These are phyloP conservation scores for Caenorhabditis inopinata DNA, from an alignment of 1,140 invertebrate species.

Conservation along the genomic window DNA sequence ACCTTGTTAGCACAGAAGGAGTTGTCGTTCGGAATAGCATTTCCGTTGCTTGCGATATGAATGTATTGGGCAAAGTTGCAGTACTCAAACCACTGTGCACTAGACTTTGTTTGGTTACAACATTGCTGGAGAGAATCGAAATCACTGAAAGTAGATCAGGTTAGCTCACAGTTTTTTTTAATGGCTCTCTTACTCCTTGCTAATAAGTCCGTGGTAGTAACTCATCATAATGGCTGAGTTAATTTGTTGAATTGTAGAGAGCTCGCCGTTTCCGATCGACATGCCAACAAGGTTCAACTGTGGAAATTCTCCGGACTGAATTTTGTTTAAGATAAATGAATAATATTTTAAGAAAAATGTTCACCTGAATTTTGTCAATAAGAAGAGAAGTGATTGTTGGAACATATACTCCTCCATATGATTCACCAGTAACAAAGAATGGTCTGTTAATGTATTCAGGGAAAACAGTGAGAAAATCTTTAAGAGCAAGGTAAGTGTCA, in stretches of 20 bases:
- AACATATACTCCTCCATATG: slow-evolving; percentile 68
- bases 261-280: slow-evolving; percentile 58
- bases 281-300: slow-evolving; percentile 57
- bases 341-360: background rate
- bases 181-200: slow-evolving; percentile 44
- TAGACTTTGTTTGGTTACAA: slow-evolving; percentile 41
- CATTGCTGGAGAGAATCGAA: slow-evolving; percentile 49
- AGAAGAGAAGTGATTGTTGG: slow-evolving; percentile 67
- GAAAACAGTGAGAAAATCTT: slow-evolving; percentile 69
- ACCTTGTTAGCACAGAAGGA: slow-evolving; percentile 38
- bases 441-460: slow-evolving; percentile 68
- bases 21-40: slow-evolving; percentile 36
- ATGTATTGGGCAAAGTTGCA: slow-evolving; percentile 59
- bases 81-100: slow-evolving; percentile 47
- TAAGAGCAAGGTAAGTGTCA: slow-evolving; percentile 46
- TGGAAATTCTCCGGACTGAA: slow-evolving; percentile 44
- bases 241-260: slow-evolving; percentile 51
- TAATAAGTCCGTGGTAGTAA: slow-evolving; percentile 58
- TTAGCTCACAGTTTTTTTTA: background rate
- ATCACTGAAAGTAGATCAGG: slow-evolving; percentile 16
- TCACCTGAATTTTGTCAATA: slow-evolving; percentile 54
- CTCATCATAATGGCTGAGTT: slow-evolving; percentile 54
- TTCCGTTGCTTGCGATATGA: slow-evolving; percentile 42
- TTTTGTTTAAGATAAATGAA: background rate
- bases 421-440: slow-evolving; percentile 68